Base-by-base conservation (phyloP, 2,113 vertebrate genomes). In the Vidua macroura region DNA sequence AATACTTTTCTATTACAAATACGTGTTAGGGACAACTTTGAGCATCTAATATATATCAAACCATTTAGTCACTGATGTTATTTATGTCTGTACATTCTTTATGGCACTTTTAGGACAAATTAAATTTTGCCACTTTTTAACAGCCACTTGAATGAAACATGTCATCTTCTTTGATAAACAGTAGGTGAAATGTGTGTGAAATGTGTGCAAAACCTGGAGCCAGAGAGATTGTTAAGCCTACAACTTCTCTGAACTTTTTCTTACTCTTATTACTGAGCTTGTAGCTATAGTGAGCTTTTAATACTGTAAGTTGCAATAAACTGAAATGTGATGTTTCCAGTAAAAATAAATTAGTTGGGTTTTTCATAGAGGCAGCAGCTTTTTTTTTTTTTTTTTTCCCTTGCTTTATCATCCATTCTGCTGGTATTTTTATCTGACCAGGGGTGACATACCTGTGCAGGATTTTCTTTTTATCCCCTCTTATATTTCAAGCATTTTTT, bases 401-500 rank as follows among this genome's bases (percentile, higher is more conserved):
- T 81, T 31, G 23, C 58, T 84, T 93, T 95, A 75, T 67, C 63
- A 77, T 85, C 55, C 48, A 15, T 67, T 93, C 23, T 62, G 43
- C 59, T 78, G 53, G 33, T 67, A 68, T 96, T 97, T 97, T 95
- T 92, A 90, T 90, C 93, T 92, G 59, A 85, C 64, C 18, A 3
- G 79, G 60, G 60, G 80, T 78, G 86, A 93, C 67, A 88, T 60
- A 93, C 79, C 83, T 91, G 79, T 76, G 69, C 46, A 96, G 83
- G 55, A 59, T 96, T 95, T 90, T 85, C 76, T 95, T 97, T 97
- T 94, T 92, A 97, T 96, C 69, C 10, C 39, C 70, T 86, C 86
- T 88, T 89, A 31, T 86, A 95, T 96, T 96, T 98, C 91, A 97
- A 95, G 83, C 30, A 59, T 66, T 93, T 97, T 97, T 97, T 96